Evolutionary conservation across 2,113 vertebrate species (phyloP).

Genomic region (Nothobranchius kuhntae): DNA sequence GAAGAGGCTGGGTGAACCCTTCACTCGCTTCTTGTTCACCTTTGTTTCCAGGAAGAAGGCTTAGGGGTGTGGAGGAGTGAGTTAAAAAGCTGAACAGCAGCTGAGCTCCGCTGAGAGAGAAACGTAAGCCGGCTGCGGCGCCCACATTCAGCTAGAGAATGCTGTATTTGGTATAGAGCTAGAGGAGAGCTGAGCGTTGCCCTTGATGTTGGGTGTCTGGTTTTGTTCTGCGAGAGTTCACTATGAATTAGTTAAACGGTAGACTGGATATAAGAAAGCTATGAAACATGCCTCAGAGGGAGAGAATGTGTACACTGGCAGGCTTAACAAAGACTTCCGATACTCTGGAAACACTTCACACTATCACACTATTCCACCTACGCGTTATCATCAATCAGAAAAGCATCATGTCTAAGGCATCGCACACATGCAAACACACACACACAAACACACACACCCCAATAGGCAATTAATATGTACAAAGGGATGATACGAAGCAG

Average conservation of each 20-base stretch:
- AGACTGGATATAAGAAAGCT: slow-evolving; percentile 73
- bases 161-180: slow-evolving; percentile 67
- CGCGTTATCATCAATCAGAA: slow-evolving; percentile 68
- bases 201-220: slow-evolving; percentile 75
- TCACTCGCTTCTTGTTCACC: slow-evolving; percentile 45
- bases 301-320: slow-evolving; percentile 68
- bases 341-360: slow-evolving; percentile 55
- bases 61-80: slow-evolving; percentile 39
- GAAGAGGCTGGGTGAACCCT: slow-evolving; percentile 42
- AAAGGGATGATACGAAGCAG: slow-evolving; percentile 57
- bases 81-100: slow-evolving; percentile 61
- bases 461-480: slow-evolving; percentile 70
- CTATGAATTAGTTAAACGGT: slow-evolving; percentile 77
- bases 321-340: slow-evolving; percentile 70
- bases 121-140: slow-evolving; percentile 56
- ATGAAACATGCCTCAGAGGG: slow-evolving; percentile 71
- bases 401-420: slow-evolving; percentile 53
- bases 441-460: slow-evolving; percentile 52
- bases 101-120: slow-evolving; percentile 62
- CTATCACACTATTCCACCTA: slow-evolving; percentile 73
- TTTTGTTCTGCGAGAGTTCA: slow-evolving; percentile 75
- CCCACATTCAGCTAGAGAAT: slow-evolving; percentile 64
- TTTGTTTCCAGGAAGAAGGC: slow-evolving; percentile 59
- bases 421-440: slow-evolving; percentile 53
- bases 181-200: slow-evolving; percentile 67